phyloP scores from a whole-genome alignment of 2,888 invertebrate species.

The Pseudococcus longispinus region DNA sequence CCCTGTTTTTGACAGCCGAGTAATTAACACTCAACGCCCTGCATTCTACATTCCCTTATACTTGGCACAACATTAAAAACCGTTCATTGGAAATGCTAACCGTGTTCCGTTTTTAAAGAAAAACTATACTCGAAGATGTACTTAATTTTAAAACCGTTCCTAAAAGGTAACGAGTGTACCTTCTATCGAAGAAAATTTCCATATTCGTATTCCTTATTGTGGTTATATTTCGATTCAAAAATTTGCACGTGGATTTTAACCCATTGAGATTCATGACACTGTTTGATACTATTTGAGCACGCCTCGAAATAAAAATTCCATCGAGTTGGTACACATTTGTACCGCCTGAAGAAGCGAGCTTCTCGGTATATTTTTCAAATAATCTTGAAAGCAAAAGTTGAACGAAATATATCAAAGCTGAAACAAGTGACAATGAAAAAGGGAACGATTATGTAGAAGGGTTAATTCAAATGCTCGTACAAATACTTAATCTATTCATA shows the following conservation, averaged over 20 bases:
- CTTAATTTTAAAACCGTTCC: background rate
- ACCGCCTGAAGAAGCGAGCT: background rate
- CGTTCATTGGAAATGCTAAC: constrained; percentile 51
- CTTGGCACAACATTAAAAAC: constrained; percentile 46
- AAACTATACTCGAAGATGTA: constrained; percentile 9
- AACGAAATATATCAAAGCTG: constrained; percentile 9
- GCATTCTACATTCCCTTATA: constrained; percentile 28
- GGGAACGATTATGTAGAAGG: constrained; percentile 9
- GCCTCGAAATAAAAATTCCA: background rate
- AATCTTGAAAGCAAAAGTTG: background rate
- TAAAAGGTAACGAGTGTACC: background rate
- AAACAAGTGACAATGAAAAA: constrained; percentile 48
- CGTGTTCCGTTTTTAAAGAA: constrained; percentile 37
- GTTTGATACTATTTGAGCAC: background rate
- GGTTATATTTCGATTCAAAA: background rate
- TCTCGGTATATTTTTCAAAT: background rate
- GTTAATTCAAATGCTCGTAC: constrained; percentile 1
- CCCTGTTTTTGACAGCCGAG: constrained; percentile 56
- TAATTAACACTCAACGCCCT: constrained; percentile 56
- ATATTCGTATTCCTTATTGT: background rate
- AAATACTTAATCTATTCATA: constrained; percentile 13
- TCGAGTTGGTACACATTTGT: background rate
- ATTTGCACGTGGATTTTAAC: no score
- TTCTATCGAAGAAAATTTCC: background rate
- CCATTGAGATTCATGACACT: no score